Percentiles rank a stretch among this genome's conserved stretches.
Conservation (phyloP, 2,113 vertebrate genomes). For the Cryptoleucopteryx plumbea region DNA sequence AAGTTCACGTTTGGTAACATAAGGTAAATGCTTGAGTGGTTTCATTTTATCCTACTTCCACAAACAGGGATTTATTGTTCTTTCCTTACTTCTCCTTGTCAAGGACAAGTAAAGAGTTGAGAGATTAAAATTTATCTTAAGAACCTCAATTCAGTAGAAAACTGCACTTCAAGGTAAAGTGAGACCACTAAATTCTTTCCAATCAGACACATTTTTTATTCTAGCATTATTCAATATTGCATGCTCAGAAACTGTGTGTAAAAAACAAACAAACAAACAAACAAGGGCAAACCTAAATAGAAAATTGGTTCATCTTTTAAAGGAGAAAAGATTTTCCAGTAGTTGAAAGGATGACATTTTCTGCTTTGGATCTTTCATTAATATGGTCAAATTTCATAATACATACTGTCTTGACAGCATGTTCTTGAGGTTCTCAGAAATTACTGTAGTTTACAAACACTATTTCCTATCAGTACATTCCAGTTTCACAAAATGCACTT, state of each 20-base stretch:
- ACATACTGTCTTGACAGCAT: background rate
- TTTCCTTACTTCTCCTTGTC: conserved; percentile 33
- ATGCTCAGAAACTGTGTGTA: background rate
- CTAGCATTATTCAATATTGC: background rate
- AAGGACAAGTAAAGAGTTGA: conserved; percentile 25
- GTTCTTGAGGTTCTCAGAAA: background rate
- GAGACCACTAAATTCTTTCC: background rate
- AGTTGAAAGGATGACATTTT: conserved; percentile 4
- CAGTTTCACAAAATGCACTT: background rate
- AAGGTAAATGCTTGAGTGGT: conserved; percentile 5
- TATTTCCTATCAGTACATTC: background rate
- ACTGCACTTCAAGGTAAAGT: conserved; percentile 9
- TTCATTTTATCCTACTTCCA: conserved; percentile 39
- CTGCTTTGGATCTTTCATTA: background rate
- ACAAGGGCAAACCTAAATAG: background rate
- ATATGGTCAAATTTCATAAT: background rate
- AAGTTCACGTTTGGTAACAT: background rate
- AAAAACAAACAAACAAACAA: background rate
- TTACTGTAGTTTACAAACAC: background rate
- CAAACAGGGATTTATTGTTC: conserved; percentile 31
- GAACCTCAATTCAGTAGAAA: conserved; percentile 11
- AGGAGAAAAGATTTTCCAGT: background rate
- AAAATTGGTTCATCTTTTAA: conserved; percentile 17
- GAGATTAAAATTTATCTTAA: conserved; percentile 37
- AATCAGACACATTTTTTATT: background rate